A percentile compares a stretch with the other conserved stretches of the same genome.
These are phyloP conservation scores for Drosophila prostipennis DNA, from an alignment of 2,888 invertebrate genomes.

Conservation along the genomic window DNA sequence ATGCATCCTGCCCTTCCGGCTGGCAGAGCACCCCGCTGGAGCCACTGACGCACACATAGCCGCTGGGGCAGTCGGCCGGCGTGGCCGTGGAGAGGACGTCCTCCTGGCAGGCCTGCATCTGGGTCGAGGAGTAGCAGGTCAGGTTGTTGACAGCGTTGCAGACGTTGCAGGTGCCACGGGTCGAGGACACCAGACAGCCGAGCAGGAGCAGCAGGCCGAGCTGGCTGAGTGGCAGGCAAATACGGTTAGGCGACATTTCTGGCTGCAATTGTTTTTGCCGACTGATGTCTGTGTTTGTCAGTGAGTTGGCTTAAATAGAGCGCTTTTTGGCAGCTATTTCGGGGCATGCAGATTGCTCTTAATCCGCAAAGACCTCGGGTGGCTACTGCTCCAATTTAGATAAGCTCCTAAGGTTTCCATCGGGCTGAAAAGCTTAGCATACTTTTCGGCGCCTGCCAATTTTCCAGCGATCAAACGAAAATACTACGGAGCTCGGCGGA, in stretches of 20 bases:
- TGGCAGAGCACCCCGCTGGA: constrained; percentile 62
- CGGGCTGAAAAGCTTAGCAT: constrained; percentile 19
- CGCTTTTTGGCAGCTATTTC: constrained; percentile 37
- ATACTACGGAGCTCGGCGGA: no score
- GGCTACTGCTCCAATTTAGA: constrained; percentile 54
- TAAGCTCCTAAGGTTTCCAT: constrained; percentile 36
- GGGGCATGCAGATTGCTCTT: constrained; percentile 25
- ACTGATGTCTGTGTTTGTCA: constrained; percentile 17
- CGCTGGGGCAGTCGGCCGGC: constrained; percentile 58
- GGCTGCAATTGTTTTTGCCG: constrained; percentile 7
- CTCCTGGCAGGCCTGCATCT: constrained; percentile 65
- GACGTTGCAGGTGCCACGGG: constrained; percentile 64
- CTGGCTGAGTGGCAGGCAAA: constrained; percentile 13
- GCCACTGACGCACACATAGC: constrained; percentile 63
- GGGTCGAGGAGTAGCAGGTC: constrained; percentile 72
- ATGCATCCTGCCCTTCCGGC: constrained; percentile 21
- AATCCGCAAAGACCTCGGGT: constrained; percentile 18
- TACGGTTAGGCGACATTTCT: constrained; percentile 30
- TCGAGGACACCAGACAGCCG: constrained; percentile 26
- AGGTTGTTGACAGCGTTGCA: constrained; percentile 62
- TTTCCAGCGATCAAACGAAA: background rate
- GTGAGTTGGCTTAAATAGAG: constrained; percentile 54
- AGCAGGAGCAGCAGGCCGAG: constrained; percentile 1
- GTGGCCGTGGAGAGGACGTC: constrained; percentile 51
- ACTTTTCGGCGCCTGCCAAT: constrained; percentile 30